These are phyloP conservation scores for Pogonomyrmex californicus DNA, from an alignment of 1,140 invertebrate species.

Conservation along the genomic window DNA sequence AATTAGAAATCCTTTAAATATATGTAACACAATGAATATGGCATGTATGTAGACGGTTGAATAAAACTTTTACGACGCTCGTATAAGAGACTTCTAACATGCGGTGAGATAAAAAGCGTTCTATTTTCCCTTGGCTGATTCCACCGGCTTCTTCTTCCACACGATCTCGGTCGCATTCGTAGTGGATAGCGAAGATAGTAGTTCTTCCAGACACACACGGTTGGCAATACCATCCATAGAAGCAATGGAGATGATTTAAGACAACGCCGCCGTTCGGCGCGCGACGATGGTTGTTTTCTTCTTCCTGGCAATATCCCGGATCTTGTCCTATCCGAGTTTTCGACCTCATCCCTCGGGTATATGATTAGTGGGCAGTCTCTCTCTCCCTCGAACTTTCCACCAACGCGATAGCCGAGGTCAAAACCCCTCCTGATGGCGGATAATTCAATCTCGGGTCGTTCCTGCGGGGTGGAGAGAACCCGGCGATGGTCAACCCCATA, in stretches of 20 bases:
- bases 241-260: constrained; percentile 80
- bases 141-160: constrained; percentile 33
- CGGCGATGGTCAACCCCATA: constrained; percentile 71
- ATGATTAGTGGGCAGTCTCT: constrained; percentile 80
- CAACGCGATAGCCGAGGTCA: constrained; percentile 74
- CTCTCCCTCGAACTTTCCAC: constrained; percentile 73
- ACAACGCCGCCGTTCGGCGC: constrained; percentile 64
- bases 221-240: constrained; percentile 58
- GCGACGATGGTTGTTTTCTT: constrained; percentile 73
- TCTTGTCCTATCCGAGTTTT: constrained; percentile 64
- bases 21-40: background rate
- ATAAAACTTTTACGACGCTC: constrained; percentile 6
- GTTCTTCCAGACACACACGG: constrained; percentile 54
- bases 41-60: background rate
- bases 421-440: constrained; percentile 75
- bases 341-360: constrained; percentile 68
- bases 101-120: constrained; percentile 30
- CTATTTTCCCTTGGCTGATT: constrained; percentile 30
- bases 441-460: constrained; percentile 83
- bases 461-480: constrained; percentile 65
- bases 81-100: constrained; percentile 19
- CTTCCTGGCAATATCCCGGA: constrained; percentile 75
- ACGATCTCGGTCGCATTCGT: constrained; percentile 20
- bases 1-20: constrained; percentile 1
- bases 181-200: constrained; percentile 21